Conservation (phyloP, 2,113 vertebrate species). For the Toxotes chatareus region DNA sequence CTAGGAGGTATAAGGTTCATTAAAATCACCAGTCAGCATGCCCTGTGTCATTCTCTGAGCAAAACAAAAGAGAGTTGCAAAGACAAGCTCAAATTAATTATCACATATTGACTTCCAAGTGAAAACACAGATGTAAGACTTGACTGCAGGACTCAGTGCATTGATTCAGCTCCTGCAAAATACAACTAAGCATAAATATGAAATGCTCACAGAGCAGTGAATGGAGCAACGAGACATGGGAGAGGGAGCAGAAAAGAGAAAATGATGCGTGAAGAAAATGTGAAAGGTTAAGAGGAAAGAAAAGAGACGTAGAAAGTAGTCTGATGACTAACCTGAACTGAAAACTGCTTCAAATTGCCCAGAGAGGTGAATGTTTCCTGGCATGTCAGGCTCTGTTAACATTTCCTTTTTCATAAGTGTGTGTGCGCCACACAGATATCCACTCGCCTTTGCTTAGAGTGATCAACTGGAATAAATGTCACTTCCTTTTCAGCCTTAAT, state of each 20-base stretch:
- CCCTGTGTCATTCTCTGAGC: background rate
- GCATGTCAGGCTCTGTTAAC: slow-evolving; percentile 35
- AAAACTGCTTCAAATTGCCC: slow-evolving; percentile 7
- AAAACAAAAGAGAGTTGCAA: background rate
- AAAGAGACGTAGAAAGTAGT: slow-evolving; percentile 11
- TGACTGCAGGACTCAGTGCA: background rate
- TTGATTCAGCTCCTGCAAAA: background rate
- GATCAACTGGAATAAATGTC: slow-evolving; percentile 7
- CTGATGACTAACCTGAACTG: slow-evolving; percentile 34
- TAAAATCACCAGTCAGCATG: background rate
- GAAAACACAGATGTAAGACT: background rate
- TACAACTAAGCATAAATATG: background rate
- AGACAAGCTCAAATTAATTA: background rate
- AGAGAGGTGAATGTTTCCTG: slow-evolving; percentile 21
- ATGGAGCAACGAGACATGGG: background rate
- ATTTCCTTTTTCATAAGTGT: slow-evolving; percentile 17
- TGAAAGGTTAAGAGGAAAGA: background rate
- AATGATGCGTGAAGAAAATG: background rate
- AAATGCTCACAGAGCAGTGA: background rate
- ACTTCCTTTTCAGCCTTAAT: background rate
- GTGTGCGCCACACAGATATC: slow-evolving; percentile 11
- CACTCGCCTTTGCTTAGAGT: background rate
- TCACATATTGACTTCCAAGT: background rate
- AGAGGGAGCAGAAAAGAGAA: background rate
- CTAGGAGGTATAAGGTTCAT: background rate